Evolutionary conservation across 1,140 invertebrate genomes (phyloP), one percentile per base, ranked within the genome.

Genomic region (Lordiphosa stackelbergi): DNA sequence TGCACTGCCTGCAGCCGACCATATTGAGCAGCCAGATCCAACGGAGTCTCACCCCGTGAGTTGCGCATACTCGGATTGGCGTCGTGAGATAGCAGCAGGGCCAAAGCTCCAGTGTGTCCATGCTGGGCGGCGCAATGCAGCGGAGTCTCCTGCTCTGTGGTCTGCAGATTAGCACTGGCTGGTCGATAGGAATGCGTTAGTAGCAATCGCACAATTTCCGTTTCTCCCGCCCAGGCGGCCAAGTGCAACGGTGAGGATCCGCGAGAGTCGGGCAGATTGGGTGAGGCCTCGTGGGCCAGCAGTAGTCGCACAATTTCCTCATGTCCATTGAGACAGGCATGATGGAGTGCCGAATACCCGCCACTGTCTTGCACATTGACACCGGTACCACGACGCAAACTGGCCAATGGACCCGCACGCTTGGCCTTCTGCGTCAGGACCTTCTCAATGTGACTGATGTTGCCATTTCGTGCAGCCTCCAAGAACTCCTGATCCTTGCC

Each of bases 401-500:
- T 97, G 89, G 95, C 94, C 88, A 97, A 90, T 81, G 95, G 95
- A 90, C 95, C 95, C 91, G 94, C 95, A 91, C 94, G 94, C 91
- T 95, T 96, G 70, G 94, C 93, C 91, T 95, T 93, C 88, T 95
- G 94, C 77, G 91, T 92, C 66, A 98, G 90, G 85, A 98, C 95
- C 90, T 97, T 97, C 88, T 97, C 96, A 45, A 98, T 95, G 70
- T 94, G 92, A 59, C 91, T 90, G 73, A 94, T 91, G 89, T 97
- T 96, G 86, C 96, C 97, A 89, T 93, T 96, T 79, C 96, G 92
- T 66, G 96, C 96, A 77, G 96, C 97, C 87, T 98, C 96, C 88
- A 98, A 91, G 89, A 98, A 92, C 90, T 98, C 96, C 89, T 97
- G 95, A 89, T 98, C 96, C 90, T 97, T 97, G 86, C 96, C 96